Conservation (phyloP, 2,113 vertebrate genomes). For the Suncus etruscus region DNA sequence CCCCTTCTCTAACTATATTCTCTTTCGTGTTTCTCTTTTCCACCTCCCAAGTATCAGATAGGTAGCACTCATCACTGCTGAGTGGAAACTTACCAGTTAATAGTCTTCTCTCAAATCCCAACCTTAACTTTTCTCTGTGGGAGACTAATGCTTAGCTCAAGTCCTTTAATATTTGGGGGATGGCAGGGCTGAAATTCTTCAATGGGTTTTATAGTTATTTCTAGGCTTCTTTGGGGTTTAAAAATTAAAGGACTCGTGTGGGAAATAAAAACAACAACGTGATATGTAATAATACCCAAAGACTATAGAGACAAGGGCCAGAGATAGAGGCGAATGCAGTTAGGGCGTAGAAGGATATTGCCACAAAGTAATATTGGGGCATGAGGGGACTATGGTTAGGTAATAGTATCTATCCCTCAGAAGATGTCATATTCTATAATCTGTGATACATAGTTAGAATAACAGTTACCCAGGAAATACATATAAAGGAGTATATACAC, state of each 20-base stretch:
- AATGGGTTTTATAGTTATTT: background rate
- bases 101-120: background rate
- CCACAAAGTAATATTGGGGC: no score
- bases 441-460: no score
- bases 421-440: no score
- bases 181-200: background rate
- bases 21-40: background rate
- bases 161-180: background rate
- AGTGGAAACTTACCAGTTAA: background rate
- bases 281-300: no score
- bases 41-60: background rate
- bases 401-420: no score
- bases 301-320: no score
- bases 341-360: no score
- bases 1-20: background rate
- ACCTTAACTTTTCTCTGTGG: background rate
- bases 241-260: constrained; percentile 20
- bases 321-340: no score
- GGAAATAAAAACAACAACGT: no score
- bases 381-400: no score
- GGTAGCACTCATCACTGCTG: background rate
- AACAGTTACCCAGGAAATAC: no score
- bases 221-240: constrained; percentile 17
- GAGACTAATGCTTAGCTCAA: background rate
- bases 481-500: no score